These are phyloP conservation scores for Zaprionus bogoriensis DNA, from an alignment of 2,888 invertebrate genomes.

Conservation along the genomic window DNA sequence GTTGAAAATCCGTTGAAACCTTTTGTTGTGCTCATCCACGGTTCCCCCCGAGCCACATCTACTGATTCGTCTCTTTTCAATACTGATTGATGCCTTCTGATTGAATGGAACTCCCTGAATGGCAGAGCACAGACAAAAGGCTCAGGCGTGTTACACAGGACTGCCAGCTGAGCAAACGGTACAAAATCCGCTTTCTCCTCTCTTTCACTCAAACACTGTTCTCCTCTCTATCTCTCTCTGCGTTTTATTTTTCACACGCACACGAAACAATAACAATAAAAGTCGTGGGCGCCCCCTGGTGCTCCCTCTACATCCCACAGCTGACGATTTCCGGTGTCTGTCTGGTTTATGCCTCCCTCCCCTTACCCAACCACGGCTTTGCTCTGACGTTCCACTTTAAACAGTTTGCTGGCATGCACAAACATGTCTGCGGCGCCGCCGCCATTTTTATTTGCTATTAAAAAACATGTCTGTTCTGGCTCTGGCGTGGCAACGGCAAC, in stretches of 20 bases:
- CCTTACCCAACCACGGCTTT: neutral
- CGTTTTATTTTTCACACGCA: constrained; percentile 5
- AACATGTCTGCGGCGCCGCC: constrained; percentile 57
- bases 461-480: constrained; percentile 36
- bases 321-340: constrained; percentile 37
- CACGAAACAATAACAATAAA: constrained; percentile 42
- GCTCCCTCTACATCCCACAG: neutral
- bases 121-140: constrained; percentile 26
- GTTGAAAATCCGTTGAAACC: constrained; percentile 59
- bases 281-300: constrained; percentile 14
- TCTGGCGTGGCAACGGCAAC: constrained; percentile 23
- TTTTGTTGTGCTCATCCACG: constrained; percentile 18
- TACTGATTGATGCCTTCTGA: constrained; percentile 54
- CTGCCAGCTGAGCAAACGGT: constrained; percentile 27
- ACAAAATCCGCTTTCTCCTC: constrained; percentile 4
- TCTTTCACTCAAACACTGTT: neutral
- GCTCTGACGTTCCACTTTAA: constrained; percentile 34
- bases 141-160: neutral
- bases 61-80: neutral
- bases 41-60: neutral
- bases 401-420: constrained; percentile 54
- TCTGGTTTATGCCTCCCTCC: neutral
- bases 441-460: constrained; percentile 52
- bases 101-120: constrained; percentile 41
- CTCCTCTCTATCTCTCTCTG: neutral